Percentiles rank a stretch among this genome's conserved stretches.
Conservation (phyloP, 2,888 invertebrate genomes). For the Hirudinaria manillensis region DNA sequence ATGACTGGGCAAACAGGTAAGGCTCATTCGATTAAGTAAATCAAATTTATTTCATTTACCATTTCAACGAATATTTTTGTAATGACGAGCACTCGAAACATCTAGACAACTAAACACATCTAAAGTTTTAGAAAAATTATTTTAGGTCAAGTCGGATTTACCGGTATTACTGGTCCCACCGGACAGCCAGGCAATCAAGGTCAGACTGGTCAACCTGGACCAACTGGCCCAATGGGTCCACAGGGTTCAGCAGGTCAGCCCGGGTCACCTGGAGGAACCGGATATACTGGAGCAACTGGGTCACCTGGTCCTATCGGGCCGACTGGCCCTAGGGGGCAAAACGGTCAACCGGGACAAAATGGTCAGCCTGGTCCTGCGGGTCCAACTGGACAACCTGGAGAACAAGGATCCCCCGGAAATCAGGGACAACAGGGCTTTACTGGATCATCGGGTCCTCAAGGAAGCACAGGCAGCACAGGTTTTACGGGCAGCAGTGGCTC, state of each 20-base stretch:
- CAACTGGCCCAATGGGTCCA: constrained; percentile 23
- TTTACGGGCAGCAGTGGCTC: constrained; percentile 26
- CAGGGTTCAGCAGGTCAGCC: constrained; percentile 26
- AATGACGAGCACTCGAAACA: background rate
- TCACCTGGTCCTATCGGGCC: constrained; percentile 35
- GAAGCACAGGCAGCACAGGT: constrained; percentile 31
- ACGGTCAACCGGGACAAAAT: constrained; percentile 56
- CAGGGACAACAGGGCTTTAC: constrained; percentile 28
- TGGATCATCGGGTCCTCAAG: constrained; percentile 24
- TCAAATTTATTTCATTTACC: background rate
- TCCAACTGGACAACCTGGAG: constrained; percentile 15
- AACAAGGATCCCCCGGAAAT: constrained; percentile 23
- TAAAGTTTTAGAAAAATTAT: background rate
- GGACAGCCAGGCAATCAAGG: constrained; percentile 56
- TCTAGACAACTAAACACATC: background rate
- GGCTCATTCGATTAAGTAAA: background rate
- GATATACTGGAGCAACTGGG: constrained; percentile 56
- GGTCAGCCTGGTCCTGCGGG: constrained; percentile 33
- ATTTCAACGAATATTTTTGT: background rate
- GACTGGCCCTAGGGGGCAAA: constrained; percentile 40
- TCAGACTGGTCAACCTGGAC: constrained; percentile 40
- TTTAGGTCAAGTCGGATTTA: constrained; percentile 33
- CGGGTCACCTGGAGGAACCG: constrained; percentile 26
- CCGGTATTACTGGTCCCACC: constrained; percentile 35
- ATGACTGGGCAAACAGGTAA: constrained; percentile 56